These are phyloP conservation scores for Leuctra nigra DNA, from an alignment of 2,888 invertebrate genomes.

Conservation along the genomic window DNA sequence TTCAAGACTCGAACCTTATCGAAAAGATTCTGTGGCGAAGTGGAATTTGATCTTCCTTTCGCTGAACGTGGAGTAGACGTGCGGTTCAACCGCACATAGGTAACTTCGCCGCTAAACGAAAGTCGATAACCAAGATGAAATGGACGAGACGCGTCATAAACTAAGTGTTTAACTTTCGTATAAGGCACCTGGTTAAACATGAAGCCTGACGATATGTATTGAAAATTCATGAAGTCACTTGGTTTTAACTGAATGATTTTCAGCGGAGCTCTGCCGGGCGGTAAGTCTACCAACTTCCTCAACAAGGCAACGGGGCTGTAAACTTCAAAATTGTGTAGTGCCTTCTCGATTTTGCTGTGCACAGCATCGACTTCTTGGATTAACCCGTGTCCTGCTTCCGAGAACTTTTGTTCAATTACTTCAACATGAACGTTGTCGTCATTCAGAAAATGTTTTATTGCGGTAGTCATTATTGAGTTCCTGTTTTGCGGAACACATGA, in stretches of 20 bases:
- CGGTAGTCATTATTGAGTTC: conserved; percentile 25
- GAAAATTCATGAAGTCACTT: conserved; percentile 46
- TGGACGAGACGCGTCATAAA: background rate
- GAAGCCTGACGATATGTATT: background rate
- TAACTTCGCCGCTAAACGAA: background rate
- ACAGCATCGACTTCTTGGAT: conserved; percentile 7
- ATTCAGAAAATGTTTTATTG: background rate
- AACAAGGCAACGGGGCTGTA: conserved; percentile 1
- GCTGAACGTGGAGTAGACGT: background rate
- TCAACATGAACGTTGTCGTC: background rate
- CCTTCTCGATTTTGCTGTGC: conserved; percentile 9
- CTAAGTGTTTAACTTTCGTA: background rate
- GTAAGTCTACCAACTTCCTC: background rate
- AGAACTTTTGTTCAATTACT: conserved; percentile 4
- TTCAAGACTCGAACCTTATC: background rate
- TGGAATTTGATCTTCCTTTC: no score
- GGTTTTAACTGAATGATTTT: conserved; percentile 3
- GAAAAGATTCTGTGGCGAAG: background rate
- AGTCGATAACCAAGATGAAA: background rate
- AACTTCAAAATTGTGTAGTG: background rate
- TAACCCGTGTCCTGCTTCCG: background rate
- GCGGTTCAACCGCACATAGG: background rate
- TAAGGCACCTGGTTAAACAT: background rate
- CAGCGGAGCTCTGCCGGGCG: background rate
- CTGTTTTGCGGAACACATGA: conserved; percentile 26